Evolutionary conservation across 2,888 invertebrate genomes (phyloP), one percentile per base, ranked within the genome.

Genomic region (Patella pellucida): DNA sequence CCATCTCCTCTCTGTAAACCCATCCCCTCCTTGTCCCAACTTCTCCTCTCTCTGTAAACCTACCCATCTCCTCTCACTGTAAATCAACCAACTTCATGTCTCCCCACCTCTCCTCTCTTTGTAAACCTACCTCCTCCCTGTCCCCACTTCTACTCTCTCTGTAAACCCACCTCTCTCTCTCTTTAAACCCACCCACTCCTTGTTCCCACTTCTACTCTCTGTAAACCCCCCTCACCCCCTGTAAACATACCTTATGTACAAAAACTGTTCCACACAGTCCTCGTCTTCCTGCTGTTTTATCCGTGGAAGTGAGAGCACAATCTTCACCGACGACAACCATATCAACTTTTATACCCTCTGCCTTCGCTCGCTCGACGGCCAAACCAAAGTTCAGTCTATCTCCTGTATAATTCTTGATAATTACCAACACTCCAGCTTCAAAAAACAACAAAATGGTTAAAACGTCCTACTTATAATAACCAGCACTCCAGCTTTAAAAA

Each of bases 301-400:
- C 90, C 91, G 70, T 92, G 91, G 84, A 87, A 52, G 85, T 89
- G n/a, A 92, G 86, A 0, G 94, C 94, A 74, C 94, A 93, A 88
- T 95, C 95, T 83, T 96, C 96, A 0, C 93, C 94, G 0, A 95
- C 93, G 9, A 94, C 92, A 23, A 93, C 88, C 87, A 92, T 91
- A 68, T 92, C 92, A 78, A 92, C 93, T 91, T 93, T 93, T 23
- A 94, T 91, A 0, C 94, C 89, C 76, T 87, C 85, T 9, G 85
- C 80, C 74, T 88, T 88, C 14, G 87, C 89, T 74, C 89, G 77
- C 81, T 90, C 90, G 41, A 83, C 82, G 3, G 90, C 89, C 71
- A 89, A 80, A 52, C 90, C 90, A 83, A 90, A 90, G 82, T 90
- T 90, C 54, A 90, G 82, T 51, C 89, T 77, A 73, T 90, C 90